These are phyloP conservation scores for Pristionchus arcanus DNA, from an alignment of 2,888 invertebrate species.

Conservation along the genomic window DNA sequence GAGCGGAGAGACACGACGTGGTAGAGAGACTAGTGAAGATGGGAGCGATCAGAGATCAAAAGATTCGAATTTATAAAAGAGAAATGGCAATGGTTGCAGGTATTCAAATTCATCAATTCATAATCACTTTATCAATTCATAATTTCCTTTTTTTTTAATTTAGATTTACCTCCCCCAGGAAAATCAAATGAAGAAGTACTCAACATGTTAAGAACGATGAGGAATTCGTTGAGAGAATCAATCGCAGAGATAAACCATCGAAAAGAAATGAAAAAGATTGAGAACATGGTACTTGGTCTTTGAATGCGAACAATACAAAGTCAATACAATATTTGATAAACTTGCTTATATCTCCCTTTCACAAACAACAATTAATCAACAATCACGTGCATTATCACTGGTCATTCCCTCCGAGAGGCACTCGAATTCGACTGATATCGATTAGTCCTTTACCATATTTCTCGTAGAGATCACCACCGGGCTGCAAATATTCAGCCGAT, in stretches of 20 bases:
- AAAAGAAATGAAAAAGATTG: conserved; percentile 34
- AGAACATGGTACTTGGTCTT: background rate
- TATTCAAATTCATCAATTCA: background rate
- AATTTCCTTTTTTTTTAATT: background rate
- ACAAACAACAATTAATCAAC: conserved; percentile 1
- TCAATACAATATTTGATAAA: background rate
- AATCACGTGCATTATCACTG: background rate
- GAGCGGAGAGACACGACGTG: background rate
- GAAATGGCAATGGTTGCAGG: conserved; percentile 43
- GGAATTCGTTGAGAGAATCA: conserved; percentile 17
- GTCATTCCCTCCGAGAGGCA: conserved; percentile 55
- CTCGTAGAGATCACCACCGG: conserved; percentile 73
- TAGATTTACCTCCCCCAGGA: conserved; percentile 13
- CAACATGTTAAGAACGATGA: background rate
- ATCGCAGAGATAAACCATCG: background rate
- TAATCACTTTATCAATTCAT: background rate
- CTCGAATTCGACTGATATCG: conserved; percentile 68
- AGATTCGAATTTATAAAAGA: background rate
- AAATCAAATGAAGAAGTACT: background rate
- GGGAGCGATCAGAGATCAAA: background rate
- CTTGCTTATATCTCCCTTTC: background rate
- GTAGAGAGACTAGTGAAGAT: background rate
- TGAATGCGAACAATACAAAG: background rate
- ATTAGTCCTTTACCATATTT: conserved; percentile 76
- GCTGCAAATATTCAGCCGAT: conserved; percentile 54